A percentile compares a stretch with the other conserved stretches of the same genome.
Conservation (phyloP, 2,888 invertebrate genomes). For the Drosophila greeni region DNA sequence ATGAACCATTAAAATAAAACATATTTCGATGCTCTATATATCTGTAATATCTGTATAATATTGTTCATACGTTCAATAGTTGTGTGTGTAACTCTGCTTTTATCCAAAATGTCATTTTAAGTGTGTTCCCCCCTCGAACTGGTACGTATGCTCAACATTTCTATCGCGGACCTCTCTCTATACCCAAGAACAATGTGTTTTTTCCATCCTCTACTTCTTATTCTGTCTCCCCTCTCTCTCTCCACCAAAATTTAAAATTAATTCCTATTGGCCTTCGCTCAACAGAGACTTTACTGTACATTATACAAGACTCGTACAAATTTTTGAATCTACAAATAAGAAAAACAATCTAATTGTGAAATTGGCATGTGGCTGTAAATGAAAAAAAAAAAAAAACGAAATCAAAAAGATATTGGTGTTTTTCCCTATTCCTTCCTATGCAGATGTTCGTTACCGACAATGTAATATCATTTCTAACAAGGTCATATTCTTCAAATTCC, state of each 20-base stretch:
- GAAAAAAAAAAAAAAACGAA: conserved; percentile 31
- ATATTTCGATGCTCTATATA: neutral
- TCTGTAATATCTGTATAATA: conserved; percentile 27
- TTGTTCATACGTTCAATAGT: conserved; percentile 19
- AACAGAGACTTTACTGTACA: conserved; percentile 52
- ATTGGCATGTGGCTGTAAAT: conserved; percentile 68
- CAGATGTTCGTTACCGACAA: conserved; percentile 12
- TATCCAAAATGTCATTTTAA: conserved; percentile 61
- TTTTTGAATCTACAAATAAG: conserved; percentile 38
- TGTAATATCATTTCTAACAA: neutral
- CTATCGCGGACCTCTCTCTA: conserved; percentile 26
- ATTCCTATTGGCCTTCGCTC: conserved; percentile 18
- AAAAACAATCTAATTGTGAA: conserved; percentile 66
- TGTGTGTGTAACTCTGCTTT: conserved; percentile 47
- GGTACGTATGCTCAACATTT: conserved; percentile 69
- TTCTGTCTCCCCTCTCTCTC: conserved; percentile 23
- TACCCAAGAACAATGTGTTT: conserved; percentile 23
- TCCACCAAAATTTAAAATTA: conserved; percentile 9
- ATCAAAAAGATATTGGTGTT: conserved; percentile 42
- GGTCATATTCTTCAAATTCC: neutral
- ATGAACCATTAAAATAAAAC: neutral
- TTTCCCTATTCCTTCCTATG: conserved; percentile 22
- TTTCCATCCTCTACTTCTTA: conserved; percentile 13
- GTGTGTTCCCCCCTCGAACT: conserved; percentile 72
- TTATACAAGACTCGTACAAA: conserved; percentile 47